Evolutionary conservation across 2,888 invertebrate genomes (phyloP).

Genomic region (Andrena praecox): DNA sequence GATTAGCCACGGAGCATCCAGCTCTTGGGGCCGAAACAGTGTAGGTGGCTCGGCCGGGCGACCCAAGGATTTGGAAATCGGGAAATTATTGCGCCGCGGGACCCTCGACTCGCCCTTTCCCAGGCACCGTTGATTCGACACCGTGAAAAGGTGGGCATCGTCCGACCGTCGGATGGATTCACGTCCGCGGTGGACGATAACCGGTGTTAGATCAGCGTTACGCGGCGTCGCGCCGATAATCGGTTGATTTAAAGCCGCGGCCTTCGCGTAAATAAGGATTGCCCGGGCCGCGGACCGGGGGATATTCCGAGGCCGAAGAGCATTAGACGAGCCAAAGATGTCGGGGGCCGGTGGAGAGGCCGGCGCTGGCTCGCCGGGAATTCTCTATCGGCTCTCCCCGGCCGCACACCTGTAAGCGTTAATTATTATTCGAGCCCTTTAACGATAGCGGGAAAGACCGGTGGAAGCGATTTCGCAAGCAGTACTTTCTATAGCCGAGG

Average conservation of each 20-base stretch:
- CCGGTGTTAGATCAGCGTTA: conserved; percentile 35
- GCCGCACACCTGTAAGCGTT: conserved; percentile 1
- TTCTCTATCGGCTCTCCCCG: conserved; percentile 11
- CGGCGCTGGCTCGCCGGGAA: neutral
- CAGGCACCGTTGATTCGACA: conserved; percentile 7
- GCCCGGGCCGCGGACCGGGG: conserved; percentile 27
- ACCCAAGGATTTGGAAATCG: conserved; percentile 61
- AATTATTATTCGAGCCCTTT: neutral
- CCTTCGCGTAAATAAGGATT: conserved; percentile 69
- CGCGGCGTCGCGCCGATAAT: conserved; percentile 53
- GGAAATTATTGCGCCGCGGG: conserved; percentile 64
- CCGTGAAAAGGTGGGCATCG: conserved; percentile 27
- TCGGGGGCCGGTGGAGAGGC: neutral
- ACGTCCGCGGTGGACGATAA: conserved; percentile 31
- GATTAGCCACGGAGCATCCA: conserved; percentile 75
- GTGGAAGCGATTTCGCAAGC: conserved; percentile 36
- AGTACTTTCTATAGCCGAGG: conserved; percentile 26
- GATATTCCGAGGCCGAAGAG: conserved; percentile 37
- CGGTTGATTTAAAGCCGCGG: conserved; percentile 65
- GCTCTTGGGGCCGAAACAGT: conserved; percentile 55
- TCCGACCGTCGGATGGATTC: conserved; percentile 10
- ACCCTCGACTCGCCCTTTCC: conserved; percentile 1
- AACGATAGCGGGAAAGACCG: conserved; percentile 6
- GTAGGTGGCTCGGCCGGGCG: conserved; percentile 60
- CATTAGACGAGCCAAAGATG: conserved; percentile 6